A percentile compares a stretch with the other conserved stretches of the same genome.
Evolutionary conservation across 2,888 invertebrate species (phyloP).

Genomic region (Diadegma fenestrale): DNA sequence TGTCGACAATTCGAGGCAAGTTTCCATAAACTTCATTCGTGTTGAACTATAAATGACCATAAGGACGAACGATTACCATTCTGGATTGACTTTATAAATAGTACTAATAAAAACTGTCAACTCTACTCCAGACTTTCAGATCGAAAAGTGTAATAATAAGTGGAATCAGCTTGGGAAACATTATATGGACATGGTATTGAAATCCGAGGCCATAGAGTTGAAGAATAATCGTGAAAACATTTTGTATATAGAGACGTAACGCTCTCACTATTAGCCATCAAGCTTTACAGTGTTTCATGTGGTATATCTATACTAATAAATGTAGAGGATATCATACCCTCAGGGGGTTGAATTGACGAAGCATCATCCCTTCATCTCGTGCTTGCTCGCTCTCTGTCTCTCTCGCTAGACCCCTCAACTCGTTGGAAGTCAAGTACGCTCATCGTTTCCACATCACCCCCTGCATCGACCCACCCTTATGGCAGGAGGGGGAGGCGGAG

Average conservation of each 20-base stretch:
- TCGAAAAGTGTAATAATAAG: not conserved
- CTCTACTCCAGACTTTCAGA: not conserved
- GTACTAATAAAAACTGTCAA: not conserved
- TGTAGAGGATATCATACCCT: slow-evolving; percentile 37
- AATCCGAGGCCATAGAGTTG: not conserved
- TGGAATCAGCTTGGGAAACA: not conserved
- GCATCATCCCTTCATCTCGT: not conserved
- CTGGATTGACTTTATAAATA: not conserved
- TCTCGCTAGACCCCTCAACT: slow-evolving; percentile 23
- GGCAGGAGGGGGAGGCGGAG: slow-evolving; percentile 43
- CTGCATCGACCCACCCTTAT: slow-evolving; percentile 15
- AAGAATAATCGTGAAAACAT: slow-evolving; percentile 51
- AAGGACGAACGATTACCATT: not conserved
- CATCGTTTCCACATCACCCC: slow-evolving; percentile 39
- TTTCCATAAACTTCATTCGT: not conserved
- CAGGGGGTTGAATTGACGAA: slow-evolving; percentile 40
- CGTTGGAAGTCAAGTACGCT: slow-evolving; percentile 46
- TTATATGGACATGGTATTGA: not conserved
- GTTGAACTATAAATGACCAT: not conserved
- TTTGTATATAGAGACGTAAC: not conserved
- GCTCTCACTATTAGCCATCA: slow-evolving; percentile 57
- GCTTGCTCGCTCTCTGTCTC: not conserved
- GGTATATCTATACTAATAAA: slow-evolving; percentile 43
- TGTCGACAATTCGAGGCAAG: not conserved
- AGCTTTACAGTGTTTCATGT: slow-evolving; percentile 32